Evolutionary conservation across 2,113 vertebrate species (phyloP).

Genomic region (Cyprinodon tularosa): DNA sequence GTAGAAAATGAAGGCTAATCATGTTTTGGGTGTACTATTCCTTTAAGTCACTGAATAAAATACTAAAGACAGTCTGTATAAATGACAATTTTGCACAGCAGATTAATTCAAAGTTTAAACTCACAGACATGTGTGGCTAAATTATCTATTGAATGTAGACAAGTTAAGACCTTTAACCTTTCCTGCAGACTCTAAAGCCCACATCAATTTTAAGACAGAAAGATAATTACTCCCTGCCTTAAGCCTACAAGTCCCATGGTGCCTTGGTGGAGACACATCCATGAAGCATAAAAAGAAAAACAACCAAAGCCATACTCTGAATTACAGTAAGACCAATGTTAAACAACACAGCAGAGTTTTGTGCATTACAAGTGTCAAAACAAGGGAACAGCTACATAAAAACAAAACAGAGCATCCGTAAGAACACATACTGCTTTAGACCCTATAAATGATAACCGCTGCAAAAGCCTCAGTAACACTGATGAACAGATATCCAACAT

Average conservation of each 20-base stretch:
- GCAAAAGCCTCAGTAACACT: slow-evolving; percentile 13
- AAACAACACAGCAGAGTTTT: slow-evolving; percentile 9
- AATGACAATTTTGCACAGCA: not conserved
- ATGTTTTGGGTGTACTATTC: too few species aligned
- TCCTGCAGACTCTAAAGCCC: not conserved
- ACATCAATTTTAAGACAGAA: slow-evolving; percentile 21
- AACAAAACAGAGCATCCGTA: not conserved
- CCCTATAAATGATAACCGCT: not conserved
- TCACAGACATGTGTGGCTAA: not conserved
- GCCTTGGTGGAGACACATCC: slow-evolving; percentile 9
- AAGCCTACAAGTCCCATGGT: slow-evolving; percentile 38
- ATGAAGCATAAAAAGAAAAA: slow-evolving; percentile 25
- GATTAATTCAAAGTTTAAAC: not conserved
- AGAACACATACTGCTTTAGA: slow-evolving; percentile 20
- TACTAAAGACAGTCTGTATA: not conserved
- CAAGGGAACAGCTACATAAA: slow-evolving; percentile 1
- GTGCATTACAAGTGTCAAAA: not conserved
- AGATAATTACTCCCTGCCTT: slow-evolving; percentile 41
- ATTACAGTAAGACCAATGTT: slow-evolving; percentile 7
- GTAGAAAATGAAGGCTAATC: too few species aligned
- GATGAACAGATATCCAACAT: slow-evolving; percentile 19
- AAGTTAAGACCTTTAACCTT: slow-evolving; percentile 20
- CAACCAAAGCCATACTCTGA: not conserved
- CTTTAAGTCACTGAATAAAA: not conserved
- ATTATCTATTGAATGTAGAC: not conserved